Evolutionary conservation across 1,140 invertebrate genomes (phyloP), one percentile per base, ranked within the genome.

Genomic region (Drosophila pandora): DNA sequence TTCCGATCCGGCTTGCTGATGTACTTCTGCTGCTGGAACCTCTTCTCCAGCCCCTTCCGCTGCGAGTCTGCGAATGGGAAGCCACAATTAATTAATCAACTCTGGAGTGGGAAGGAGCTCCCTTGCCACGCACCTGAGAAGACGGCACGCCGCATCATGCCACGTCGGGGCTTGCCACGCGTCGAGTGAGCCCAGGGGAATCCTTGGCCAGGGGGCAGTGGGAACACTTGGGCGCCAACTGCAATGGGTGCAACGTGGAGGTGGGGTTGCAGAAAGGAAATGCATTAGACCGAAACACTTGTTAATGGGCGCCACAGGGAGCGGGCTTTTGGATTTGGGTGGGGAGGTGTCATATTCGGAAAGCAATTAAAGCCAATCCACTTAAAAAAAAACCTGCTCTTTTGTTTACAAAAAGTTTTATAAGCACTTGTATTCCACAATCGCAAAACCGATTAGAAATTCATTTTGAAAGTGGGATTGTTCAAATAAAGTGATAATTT

Each of bases 11-110:
- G 98, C 92, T 99, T 99, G 62, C 97, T 98, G 85, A 99, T 99
- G 92, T 99, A 99, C 92, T 99, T 99, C 92, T 99, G 98, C n/a
- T 98, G 94, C 91, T 98, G 97, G 92, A 99, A 99, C 79, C 97
- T 92, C 76, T 98, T 96, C 92, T 99, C 98, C 53, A 99, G 93
- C 0, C 98, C 98, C 77, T 98, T 97, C 53, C 98, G 93, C 90
- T 99, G 98, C 0, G 97, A 94, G 90, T 98, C 97, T 50, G 96
- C n/a, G 92, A 97, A 96, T 17, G 37, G 37, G n/a, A 28, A n/a
- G 32, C 6, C n/a, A 54, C 37, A 62, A 39, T 83, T 50, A 54
- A 12, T 64, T 7, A 39, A 17, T 9, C 0, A 2, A 12, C 3
- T 25, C 12, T 17, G 23, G 1, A 2, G 8, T 2, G 2, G 4